phyloP scores from a whole-genome alignment of 2,888 invertebrate genomes.

The Tuberolachnus salignus region DNA sequence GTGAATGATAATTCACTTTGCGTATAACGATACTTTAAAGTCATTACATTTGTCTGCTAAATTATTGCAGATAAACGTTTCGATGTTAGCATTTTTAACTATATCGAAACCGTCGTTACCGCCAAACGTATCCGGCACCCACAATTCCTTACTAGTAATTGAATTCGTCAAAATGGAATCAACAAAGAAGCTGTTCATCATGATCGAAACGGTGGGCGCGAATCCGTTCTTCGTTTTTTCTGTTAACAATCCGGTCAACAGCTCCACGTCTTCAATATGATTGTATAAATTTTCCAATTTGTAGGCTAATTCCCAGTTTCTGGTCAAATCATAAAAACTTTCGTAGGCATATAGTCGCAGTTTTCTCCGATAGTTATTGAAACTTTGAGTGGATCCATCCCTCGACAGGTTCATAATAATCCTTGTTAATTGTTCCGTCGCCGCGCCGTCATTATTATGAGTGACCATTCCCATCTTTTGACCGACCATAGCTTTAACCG shows the following conservation, averaged over 20 bases:
- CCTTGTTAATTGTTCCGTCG: background rate
- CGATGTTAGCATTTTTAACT: background rate
- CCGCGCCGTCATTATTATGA: background rate
- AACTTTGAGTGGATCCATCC: constrained; percentile 1
- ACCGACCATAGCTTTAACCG: background rate
- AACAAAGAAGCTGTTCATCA: constrained; percentile 12
- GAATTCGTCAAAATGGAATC: constrained; percentile 19
- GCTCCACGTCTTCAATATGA: background rate
- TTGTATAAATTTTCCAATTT: background rate
- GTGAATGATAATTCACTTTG: too few relatives aligned
- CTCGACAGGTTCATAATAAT: constrained; percentile 3
- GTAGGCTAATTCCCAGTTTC: background rate
- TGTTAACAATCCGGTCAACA: constrained; percentile 17
- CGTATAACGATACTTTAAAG: background rate
- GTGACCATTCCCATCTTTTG: background rate
- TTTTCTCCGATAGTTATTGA: constrained; percentile 23
- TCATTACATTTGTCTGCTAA: background rate
- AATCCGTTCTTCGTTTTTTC: background rate
- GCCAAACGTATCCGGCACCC: constrained; percentile 14
- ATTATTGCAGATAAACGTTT: constrained; percentile 4
- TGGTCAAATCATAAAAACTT: background rate
- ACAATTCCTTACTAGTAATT: background rate
- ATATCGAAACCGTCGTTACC: background rate
- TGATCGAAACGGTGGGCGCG: background rate
- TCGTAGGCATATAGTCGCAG: background rate